Conservation (phyloP, 2,888 invertebrate species). For the Bhutanitis thaidina region DNA sequence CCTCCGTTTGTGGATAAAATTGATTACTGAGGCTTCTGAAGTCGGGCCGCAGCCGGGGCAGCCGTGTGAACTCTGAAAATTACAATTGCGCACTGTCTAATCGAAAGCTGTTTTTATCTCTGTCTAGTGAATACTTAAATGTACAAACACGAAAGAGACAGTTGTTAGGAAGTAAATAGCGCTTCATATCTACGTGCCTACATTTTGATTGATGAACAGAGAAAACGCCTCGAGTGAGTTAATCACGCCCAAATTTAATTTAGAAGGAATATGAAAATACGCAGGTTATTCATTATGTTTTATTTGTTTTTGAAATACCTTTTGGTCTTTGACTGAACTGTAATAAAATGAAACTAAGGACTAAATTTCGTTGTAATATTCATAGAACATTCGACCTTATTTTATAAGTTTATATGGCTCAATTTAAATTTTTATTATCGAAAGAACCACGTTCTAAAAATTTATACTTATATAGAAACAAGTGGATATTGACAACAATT, state of each 20-base stretch:
- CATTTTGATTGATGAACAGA: slow-evolving; percentile 76
- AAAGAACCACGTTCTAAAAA: neutral
- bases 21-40: slow-evolving; percentile 74
- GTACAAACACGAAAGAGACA: slow-evolving; percentile 43
- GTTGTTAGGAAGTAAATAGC: slow-evolving; percentile 58
- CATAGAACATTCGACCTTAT: slow-evolving; percentile 1
- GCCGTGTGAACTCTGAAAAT: slow-evolving; percentile 69
- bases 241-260: slow-evolving; percentile 78
- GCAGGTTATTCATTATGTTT: slow-evolving; percentile 56
- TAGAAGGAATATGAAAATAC: slow-evolving; percentile 63
- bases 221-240: slow-evolving; percentile 76
- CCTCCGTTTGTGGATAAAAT: slow-evolving; percentile 75
- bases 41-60: slow-evolving; percentile 52
- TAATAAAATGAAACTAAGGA: neutral
- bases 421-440: neutral
- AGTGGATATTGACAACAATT: too few relatives aligned
- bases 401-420: neutral
- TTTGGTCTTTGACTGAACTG: slow-evolving; percentile 24
- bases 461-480: neutral
- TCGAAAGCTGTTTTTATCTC: slow-evolving; percentile 43
- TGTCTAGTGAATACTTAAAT: slow-evolving; percentile 31
- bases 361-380: neutral
- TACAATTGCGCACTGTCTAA: slow-evolving; percentile 61
- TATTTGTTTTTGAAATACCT: slow-evolving; percentile 66
- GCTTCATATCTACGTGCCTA: slow-evolving; percentile 54